A percentile compares a stretch with the other conserved stretches of the same genome.
These are phyloP conservation scores for Euplexia lucipara DNA, from an alignment of 2,888 invertebrate genomes.

Conservation along the genomic window DNA sequence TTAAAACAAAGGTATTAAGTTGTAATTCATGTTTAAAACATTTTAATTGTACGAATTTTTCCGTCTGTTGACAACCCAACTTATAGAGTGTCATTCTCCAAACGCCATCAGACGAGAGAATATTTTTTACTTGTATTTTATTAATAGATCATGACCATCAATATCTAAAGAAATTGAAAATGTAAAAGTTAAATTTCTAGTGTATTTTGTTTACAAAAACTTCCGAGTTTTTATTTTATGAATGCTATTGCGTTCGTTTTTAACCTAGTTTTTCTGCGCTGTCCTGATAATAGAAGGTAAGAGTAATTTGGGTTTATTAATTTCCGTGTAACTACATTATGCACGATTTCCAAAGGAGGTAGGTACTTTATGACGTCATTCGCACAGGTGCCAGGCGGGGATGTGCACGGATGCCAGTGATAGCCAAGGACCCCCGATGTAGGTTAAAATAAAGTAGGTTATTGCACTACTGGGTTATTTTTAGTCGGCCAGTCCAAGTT, in stretches of 20 bases:
- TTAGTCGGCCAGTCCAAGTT: conserved; percentile 80
- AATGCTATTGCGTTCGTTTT: conserved; percentile 72
- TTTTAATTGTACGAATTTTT: conserved; percentile 14
- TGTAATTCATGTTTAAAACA: conserved; percentile 13
- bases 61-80: conserved; percentile 8
- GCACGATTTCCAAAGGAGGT: conserved; percentile 79
- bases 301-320: conserved; percentile 84
- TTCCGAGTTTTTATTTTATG: conserved; percentile 45
- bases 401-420: conserved; percentile 83
- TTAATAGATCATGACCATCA: conserved; percentile 45
- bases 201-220: conserved; percentile 38
- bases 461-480: conserved; percentile 86
- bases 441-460: conserved; percentile 90
- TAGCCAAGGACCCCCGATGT: conserved; percentile 86
- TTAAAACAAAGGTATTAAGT: too few relatives aligned
- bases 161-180: conserved; percentile 57
- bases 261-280: conserved; percentile 80
- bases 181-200: conserved; percentile 54
- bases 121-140: conserved; percentile 29
- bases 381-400: conserved; percentile 86
- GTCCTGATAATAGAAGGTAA: conserved; percentile 81
- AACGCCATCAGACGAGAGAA: conserved; percentile 33
- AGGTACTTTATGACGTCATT: conserved; percentile 84
- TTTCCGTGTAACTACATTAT: conserved; percentile 83
- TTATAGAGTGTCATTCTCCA: conserved; percentile 19